These are phyloP conservation scores for Motacilla tschutschensis DNA, from an alignment of 2,113 vertebrate genomes.

Conservation along the genomic window DNA sequence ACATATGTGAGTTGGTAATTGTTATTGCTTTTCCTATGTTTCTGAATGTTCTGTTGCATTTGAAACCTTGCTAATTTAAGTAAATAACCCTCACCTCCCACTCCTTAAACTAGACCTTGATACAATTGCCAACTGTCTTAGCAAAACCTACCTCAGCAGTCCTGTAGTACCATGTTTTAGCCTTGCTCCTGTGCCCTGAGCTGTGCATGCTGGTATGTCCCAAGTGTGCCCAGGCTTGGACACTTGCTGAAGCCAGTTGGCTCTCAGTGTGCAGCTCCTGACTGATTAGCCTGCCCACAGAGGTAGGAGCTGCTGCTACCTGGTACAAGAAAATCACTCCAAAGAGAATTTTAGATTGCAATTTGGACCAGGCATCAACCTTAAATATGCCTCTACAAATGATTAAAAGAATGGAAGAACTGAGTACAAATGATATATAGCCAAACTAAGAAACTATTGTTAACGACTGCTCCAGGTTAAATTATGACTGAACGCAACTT, in stretches of 20 bases:
- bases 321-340: background rate
- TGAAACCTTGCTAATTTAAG: background rate
- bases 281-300: background rate
- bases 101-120: background rate
- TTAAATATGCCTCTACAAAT: background rate
- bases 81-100: background rate
- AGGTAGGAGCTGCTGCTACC: background rate
- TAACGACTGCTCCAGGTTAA: background rate
- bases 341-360: background rate
- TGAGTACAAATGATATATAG: background rate
- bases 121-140: background rate
- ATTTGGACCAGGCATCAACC: background rate
- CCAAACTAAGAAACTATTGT: background rate
- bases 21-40: background rate
- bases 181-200: accelerated
- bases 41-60: background rate
- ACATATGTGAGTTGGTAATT: accelerated
- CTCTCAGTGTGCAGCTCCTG: background rate
- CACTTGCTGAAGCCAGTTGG: background rate
- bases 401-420: background rate
- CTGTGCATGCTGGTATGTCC: accelerated
- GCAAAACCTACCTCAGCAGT: background rate
- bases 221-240: background rate
- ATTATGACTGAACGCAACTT: background rate
- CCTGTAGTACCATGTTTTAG: background rate